These are phyloP conservation scores for Trididemnum miniatum DNA, from an alignment of 23 tunicate genomes.

Conservation along the genomic window DNA sequence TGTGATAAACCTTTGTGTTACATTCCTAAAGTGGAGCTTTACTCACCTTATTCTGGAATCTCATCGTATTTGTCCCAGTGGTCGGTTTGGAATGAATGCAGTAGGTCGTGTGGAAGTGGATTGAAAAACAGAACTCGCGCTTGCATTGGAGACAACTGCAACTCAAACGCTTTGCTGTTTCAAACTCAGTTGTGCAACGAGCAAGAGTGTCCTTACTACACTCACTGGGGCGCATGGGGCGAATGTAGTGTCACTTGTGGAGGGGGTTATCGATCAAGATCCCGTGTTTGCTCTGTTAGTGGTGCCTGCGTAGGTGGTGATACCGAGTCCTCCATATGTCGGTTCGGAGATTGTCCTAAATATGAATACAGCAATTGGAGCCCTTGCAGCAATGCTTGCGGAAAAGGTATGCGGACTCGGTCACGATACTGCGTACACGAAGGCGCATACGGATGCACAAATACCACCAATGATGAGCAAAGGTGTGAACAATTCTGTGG, in stretches of 20 bases:
- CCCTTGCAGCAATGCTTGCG: slow-evolving; percentile 23
- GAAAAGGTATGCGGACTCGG: slow-evolving; percentile 14
- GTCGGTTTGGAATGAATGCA: slow-evolving; percentile 41
- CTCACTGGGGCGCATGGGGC: slow-evolving; percentile 4
- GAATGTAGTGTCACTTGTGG: slow-evolving; percentile 2
- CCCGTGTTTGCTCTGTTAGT: not conserved
- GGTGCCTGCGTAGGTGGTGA: slow-evolving; percentile 47
- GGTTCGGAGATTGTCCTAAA: slow-evolving; percentile 29
- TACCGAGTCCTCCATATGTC: not conserved
- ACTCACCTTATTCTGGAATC: slow-evolving; percentile 41
- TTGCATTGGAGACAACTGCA: slow-evolving; percentile 39
- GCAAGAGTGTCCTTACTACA: slow-evolving; percentile 35
- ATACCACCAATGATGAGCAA: not conserved
- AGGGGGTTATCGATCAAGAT: not conserved
- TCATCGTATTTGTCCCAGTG: slow-evolving; percentile 38
- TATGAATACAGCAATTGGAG: slow-evolving; percentile 5
- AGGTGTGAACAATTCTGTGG: slow-evolving; percentile 21
- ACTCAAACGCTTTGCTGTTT: slow-evolving; percentile 2
- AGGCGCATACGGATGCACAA: slow-evolving; percentile 45
- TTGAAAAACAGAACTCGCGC: slow-evolving; percentile 27
- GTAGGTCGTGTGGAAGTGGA: slow-evolving; percentile 37
- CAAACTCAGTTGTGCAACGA: slow-evolving; percentile 48
- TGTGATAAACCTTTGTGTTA: slow-evolving; percentile 81
- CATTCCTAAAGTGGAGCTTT: slow-evolving; percentile 35
- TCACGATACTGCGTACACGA: slow-evolving; percentile 3